Percentiles rank a stretch among this genome's conserved stretches.
Conservation (phyloP, 2,797 vertebrate species). For the Melanitta fusca region DNA sequence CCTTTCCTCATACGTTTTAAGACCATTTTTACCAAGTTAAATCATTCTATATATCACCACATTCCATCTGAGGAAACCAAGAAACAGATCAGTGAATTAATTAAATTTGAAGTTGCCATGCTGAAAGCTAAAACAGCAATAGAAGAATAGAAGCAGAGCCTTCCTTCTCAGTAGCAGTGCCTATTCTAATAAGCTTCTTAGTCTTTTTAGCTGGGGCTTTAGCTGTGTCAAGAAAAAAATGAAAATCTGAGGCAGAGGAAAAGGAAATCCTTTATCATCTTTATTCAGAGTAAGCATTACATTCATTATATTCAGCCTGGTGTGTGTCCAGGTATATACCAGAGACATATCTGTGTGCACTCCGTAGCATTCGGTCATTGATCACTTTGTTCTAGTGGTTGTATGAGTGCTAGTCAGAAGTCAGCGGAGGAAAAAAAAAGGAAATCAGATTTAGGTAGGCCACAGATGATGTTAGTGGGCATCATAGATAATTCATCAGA, state of each 20-base stretch:
- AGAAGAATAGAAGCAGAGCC: not conserved
- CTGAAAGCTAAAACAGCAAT: not conserved
- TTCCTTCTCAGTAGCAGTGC: not conserved
- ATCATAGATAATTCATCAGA: not conserved
- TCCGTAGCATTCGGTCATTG: not conserved
- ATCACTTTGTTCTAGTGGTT: not conserved
- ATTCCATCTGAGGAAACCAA: not conserved
- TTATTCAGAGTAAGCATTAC: not conserved
- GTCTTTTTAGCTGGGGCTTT: not conserved
- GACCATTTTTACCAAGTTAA: not conserved
- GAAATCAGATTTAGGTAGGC: rapidly evolving
- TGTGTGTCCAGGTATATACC: not conserved
- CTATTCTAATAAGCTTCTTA: not conserved
- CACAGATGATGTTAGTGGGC: not conserved
- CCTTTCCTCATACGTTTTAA: not conserved
- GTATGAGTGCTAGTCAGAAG: rapidly evolving
- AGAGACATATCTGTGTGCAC: not conserved
- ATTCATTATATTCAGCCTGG: not conserved
- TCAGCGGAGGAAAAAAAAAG: rapidly evolving
- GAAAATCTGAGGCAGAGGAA: not conserved
- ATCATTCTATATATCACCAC: not conserved
- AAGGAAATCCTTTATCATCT: not conserved
- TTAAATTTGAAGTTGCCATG: not conserved
- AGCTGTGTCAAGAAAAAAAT: not conserved
- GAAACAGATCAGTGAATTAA: not conserved